Base-by-base conservation (phyloP, 2,797 vertebrate species). In the Thamnophis elegans region DNA sequence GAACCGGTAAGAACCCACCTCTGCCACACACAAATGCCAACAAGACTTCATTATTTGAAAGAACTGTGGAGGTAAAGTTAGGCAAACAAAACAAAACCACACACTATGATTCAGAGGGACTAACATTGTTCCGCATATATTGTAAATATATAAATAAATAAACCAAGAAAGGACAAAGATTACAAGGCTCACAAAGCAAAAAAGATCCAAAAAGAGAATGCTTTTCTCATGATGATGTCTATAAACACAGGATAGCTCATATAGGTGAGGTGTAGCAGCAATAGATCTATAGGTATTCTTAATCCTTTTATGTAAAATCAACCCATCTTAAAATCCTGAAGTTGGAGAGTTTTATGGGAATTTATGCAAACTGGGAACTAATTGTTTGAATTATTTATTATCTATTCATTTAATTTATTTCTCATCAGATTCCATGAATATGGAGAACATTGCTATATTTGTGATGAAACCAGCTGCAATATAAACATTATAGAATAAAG, bases 371-470 rank as follows among this genome's bases (percentile, higher is more conserved):
- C 32, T 59, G 8, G 18, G 58, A 87, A 90, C 1, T 60, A 87
- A 73, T 92, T 86, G 18, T 90, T 85, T 90, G 18, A 51, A 87
- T 87, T 12, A 73, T 90, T 73, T 65, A 82, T 92, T 68, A 92
- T 73, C 68, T 90, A 90, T 92, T 90, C 26, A 58, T 92, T 87
- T 73, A 7, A 87, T 90, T 59, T 87, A 89, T 90, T 73, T 90
- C 47, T 28, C 20, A 73, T 6, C 36, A 68, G 47, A n/a, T 18
- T 60, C 82, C 60, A 87, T 53, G 82, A 54, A 62, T 42, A 73
- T 36, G 59, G 28, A 53, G 13, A 90, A 87, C 7, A 56, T 16
- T 73, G 54, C 20, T 51, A 9, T 26, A 87, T 92, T 92, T 90
- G 73, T 90, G 68, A n/a, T 90, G 85, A 68, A 87, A 92, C 18